Percentiles rank a stretch among this genome's conserved stretches.
These are phyloP conservation scores for Brachionus sp. DNA, from an alignment of 1,140 invertebrate genomes.

Conservation along the genomic window DNA sequence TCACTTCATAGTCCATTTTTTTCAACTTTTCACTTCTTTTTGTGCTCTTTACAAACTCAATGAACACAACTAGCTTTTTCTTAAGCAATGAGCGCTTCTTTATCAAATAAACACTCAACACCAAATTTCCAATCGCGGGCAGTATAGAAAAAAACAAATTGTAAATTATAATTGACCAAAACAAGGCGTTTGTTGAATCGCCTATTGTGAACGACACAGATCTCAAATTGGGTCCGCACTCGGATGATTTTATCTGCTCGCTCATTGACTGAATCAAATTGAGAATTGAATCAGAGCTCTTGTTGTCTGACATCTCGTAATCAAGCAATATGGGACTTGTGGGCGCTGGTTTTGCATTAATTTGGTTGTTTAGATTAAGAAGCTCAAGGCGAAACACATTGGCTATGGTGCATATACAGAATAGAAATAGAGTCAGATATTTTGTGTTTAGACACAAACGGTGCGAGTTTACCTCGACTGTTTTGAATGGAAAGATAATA, in stretches of 20 bases:
- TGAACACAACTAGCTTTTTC: neutral
- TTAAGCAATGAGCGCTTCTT: neutral
- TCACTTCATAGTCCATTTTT: neutral
- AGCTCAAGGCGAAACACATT: slow-evolving; percentile 37
- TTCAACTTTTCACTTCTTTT: neutral
- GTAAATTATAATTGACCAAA: slow-evolving; percentile 42
- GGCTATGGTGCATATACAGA: slow-evolving; percentile 42
- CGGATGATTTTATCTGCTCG: neutral
- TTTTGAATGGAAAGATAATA: neutral
- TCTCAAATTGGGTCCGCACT: slow-evolving; percentile 3
- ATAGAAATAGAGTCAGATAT: slow-evolving; percentile 26
- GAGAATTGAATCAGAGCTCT: neutral
- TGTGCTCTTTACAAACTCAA: neutral
- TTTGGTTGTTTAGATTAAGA: neutral
- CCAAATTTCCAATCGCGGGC: neutral
- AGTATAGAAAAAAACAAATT: slow-evolving; percentile 31
- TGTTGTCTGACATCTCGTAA: neutral
- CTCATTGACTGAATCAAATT: neutral
- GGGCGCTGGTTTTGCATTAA: neutral
- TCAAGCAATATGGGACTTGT: neutral
- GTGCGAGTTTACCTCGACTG: neutral
- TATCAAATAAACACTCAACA: slow-evolving; percentile 17
- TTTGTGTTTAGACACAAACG: slow-evolving; percentile 37
- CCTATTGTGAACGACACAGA: slow-evolving; percentile 9
- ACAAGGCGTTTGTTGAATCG: slow-evolving; percentile 19